A percentile compares a stretch with the other conserved stretches of the same genome.
phyloP scores from a whole-genome alignment of 2,797 vertebrate genomes.

The Muraenolepis orangiensis region DNA sequence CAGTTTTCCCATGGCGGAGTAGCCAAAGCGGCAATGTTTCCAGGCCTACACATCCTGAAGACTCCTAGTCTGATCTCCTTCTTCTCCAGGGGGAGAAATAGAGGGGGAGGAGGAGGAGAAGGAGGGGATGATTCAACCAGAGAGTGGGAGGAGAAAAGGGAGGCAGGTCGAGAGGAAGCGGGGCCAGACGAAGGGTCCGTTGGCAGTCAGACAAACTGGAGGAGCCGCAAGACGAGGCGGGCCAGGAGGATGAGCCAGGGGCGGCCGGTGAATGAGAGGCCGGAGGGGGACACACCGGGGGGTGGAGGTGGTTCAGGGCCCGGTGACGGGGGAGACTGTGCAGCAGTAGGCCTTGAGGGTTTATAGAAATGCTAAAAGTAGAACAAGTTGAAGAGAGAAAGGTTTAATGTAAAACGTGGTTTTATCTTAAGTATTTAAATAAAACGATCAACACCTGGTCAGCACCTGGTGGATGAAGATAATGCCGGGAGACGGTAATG shows the following conservation, averaged over 20 bases:
- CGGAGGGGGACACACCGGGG: neutral
- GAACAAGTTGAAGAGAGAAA: neutral
- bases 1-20: neutral
- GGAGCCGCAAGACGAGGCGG: constrained; percentile 49
- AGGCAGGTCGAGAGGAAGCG: constrained; percentile 12
- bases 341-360: neutral
- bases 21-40: constrained; percentile 19
- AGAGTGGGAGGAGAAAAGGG: constrained; percentile 16
- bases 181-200: neutral
- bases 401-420: neutral
- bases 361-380: neutral
- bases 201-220: constrained; percentile 43
- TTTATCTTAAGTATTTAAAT: neutral
- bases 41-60: constrained; percentile 5
- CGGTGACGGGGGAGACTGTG: neutral
- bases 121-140: neutral
- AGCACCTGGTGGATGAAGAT: neutral
- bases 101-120: constrained; percentile 13
- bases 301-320: constrained; percentile 10
- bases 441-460: neutral
- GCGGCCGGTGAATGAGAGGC: constrained; percentile 23
- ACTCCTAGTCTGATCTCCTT: neutral
- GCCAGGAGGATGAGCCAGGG: constrained; percentile 49
- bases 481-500: neutral
- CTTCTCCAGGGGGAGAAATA: constrained; percentile 28